These are phyloP conservation scores for Zele albiditarsus DNA, from an alignment of 2,888 invertebrate species.

Conservation along the genomic window DNA sequence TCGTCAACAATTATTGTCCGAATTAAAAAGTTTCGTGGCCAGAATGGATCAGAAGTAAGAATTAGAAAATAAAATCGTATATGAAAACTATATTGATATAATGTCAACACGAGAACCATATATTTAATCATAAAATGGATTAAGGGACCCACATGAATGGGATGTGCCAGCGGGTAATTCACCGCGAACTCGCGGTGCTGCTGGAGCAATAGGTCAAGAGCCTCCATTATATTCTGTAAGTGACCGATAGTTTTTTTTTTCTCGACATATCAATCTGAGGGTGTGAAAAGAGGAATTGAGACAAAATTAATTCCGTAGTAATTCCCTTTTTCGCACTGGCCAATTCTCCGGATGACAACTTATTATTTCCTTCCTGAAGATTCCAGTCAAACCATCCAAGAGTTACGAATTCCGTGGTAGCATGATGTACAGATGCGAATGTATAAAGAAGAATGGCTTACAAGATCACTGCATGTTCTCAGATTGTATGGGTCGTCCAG, in stretches of 20 bases:
- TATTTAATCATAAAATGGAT: constrained; percentile 15
- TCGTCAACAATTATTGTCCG: constrained; percentile 62
- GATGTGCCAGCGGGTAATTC: constrained; percentile 61
- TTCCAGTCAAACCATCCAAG: constrained; percentile 60
- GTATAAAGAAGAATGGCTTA: constrained; percentile 70
- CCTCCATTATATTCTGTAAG: constrained; percentile 58
- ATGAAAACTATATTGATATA: background rate
- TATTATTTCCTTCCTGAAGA: constrained; percentile 50
- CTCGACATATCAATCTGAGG: constrained; percentile 2
- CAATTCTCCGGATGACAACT: no score
- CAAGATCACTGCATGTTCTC: constrained; percentile 70
- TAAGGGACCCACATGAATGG: constrained; percentile 69
- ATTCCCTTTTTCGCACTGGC: no score
- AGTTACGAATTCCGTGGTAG: constrained; percentile 68
- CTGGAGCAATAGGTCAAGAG: constrained; percentile 43
- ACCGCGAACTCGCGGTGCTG: constrained; percentile 56
- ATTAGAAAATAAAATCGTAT: background rate
- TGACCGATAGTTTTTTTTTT: constrained; percentile 21
- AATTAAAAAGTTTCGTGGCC: constrained; percentile 67
- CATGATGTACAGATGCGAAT: constrained; percentile 67
- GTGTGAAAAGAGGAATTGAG: background rate
- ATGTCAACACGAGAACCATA: background rate
- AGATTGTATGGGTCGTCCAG: constrained; percentile 69
- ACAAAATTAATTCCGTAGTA: no score
- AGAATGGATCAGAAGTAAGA: constrained; percentile 67